phyloP scores from a whole-genome alignment of 1,140 invertebrate genomes.

The Artemia franciscana region DNA sequence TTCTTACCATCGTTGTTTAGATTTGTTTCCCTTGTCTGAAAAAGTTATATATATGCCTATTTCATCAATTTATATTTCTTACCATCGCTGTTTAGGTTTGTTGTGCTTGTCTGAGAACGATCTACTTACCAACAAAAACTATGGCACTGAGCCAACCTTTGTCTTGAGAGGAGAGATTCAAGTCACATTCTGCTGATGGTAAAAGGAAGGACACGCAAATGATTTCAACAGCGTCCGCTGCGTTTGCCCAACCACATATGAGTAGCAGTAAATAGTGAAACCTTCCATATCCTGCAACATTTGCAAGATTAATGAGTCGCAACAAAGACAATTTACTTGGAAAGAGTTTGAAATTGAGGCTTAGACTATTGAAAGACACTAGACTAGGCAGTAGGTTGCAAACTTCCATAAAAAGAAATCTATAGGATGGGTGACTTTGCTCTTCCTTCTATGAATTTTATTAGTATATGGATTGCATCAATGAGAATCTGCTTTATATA shows the following conservation, averaged over 20 bases:
- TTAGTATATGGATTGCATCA: no score
- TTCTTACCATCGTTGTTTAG: no score
- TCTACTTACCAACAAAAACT: constrained; percentile 20
- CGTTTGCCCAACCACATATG: constrained; percentile 75
- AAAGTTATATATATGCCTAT: no score
- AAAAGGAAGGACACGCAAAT: constrained; percentile 83
- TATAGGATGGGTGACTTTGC: no score
- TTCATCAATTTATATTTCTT: no score
- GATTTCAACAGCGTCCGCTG: constrained; percentile 84
- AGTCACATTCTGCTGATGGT: constrained; percentile 72
- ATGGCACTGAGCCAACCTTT: constrained; percentile 58
- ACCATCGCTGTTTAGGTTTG: no score
- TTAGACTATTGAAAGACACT: background rate
- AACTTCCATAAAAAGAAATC: no score
- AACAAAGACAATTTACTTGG: background rate
- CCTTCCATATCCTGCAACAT: constrained; percentile 52
- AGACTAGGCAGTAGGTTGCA: background rate
- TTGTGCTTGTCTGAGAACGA: no score
- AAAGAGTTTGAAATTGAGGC: no score
- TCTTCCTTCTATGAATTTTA: no score
- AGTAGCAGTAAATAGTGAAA: constrained; percentile 70
- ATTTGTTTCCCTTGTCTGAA: no score
- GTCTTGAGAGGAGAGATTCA: constrained; percentile 55
- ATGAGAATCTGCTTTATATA: no score
- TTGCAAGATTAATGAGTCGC: background rate